phyloP scores from a whole-genome alignment of 1,140 invertebrate species.

The Lucilia cuprina region DNA sequence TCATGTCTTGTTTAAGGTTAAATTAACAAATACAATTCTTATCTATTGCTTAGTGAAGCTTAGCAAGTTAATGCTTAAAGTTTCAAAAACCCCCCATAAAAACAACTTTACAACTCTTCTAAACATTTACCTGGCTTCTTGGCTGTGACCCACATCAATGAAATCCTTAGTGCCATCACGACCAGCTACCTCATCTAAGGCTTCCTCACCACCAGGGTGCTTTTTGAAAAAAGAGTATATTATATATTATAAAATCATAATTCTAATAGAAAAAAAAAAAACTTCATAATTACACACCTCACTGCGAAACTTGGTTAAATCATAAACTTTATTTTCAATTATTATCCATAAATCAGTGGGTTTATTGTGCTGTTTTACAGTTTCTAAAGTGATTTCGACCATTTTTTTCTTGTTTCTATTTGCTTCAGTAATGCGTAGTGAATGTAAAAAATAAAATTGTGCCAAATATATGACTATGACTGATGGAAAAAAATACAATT shows the following conservation, averaged over 20 bases:
- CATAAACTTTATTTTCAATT: slow-evolving; percentile 72
- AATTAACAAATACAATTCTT: too few species aligned
- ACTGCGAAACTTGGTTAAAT: slow-evolving; percentile 70
- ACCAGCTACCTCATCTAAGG: slow-evolving; percentile 79
- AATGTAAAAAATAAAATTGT: not conserved
- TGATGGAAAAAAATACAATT: not conserved
- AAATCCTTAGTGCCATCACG: slow-evolving; percentile 80
- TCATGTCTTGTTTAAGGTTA: not conserved
- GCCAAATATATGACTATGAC: not conserved
- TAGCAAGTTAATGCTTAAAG: too few species aligned
- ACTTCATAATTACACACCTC: slow-evolving; percentile 65
- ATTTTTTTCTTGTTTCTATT: not conserved
- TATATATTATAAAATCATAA: not conserved
- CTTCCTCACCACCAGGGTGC: slow-evolving; percentile 89
- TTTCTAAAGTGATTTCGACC: slow-evolving; percentile 55
- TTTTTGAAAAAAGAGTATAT: slow-evolving; percentile 44
- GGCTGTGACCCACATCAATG: slow-evolving; percentile 86
- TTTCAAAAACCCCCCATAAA: too few species aligned
- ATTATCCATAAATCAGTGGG: slow-evolving; percentile 68
- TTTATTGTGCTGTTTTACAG: slow-evolving; percentile 67
- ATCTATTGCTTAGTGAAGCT: too few species aligned
- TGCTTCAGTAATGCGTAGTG: not conserved
- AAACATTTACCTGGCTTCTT: slow-evolving; percentile 72
- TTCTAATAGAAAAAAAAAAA: too few species aligned
- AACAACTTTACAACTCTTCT: not conserved